Evolutionary conservation across 2,888 invertebrate species (phyloP), one percentile per base, ranked within the genome.

Genomic region (Apamea monoglypha): DNA sequence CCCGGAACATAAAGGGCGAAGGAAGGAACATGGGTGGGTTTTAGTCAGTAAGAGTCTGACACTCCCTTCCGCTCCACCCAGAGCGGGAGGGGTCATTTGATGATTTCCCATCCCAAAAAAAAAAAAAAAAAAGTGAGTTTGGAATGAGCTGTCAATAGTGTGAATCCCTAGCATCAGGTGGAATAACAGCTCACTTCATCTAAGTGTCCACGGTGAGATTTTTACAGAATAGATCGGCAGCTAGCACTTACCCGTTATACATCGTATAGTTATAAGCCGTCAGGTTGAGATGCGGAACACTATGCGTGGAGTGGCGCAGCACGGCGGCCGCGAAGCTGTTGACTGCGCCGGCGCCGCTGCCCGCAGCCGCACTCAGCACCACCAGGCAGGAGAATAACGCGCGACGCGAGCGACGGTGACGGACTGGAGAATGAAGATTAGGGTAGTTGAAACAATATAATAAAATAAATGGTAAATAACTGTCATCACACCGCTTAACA

Each of bases 301-400:
- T 81, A 64, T 95, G 96, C 0, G 93, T 90, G 0, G 96, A 96
- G 82, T 96, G 95, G 3, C 92, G 88, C 25, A 97, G 91, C 29
- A 97, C 93, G 3, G 96, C 96, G 0, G 96, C 94, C 0, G 96
- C 96, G 79, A 96, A 97, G 91, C 96, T 96, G 91, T 93, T 95
- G 75, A 96, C 94, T 0, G 97, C 97, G 40, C 95, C 96, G 0
- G 94, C 96, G 61, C 96, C 96, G 85, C 96, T 95, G 56, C 96
- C 96, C 0, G 94, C 97, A 0, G 96, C 95, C 0, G 94, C 94
- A 8, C 93, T 90, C 40, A 95, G 86, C 64, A 96, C 91, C 6
- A 94, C 91, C 76, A 91, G 86, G 92, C 96, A 96, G 0, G 96
- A 95, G 79, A 94, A 66, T 0, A 97, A 88, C 0, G 96, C 96